A percentile compares a stretch with the other conserved stretches of the same genome.
Evolutionary conservation across 1,140 invertebrate species (phyloP).

Genomic region (Pseudoatta argentina): DNA sequence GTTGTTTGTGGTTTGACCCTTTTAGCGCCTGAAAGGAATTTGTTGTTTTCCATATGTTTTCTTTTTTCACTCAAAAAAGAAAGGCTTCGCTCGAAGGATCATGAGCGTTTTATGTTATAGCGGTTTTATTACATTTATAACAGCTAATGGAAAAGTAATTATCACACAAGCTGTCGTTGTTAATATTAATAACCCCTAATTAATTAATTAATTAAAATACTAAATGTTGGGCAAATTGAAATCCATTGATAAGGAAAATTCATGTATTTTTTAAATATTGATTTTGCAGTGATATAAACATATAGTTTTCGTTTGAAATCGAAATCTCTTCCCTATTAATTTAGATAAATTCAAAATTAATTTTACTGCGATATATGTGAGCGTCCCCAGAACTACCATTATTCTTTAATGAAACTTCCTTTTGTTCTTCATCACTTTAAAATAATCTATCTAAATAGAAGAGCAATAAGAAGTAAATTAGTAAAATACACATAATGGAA

Average conservation of each 20-base stretch:
- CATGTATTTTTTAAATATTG: constrained; percentile 46
- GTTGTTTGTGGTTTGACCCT: constrained; percentile 4
- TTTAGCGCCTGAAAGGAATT: background rate
- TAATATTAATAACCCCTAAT: background rate
- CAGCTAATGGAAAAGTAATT: background rate
- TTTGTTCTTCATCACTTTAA: background rate
- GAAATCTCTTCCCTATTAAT: background rate
- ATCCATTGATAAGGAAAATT: background rate
- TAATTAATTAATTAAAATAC: background rate
- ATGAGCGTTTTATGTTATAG: background rate
- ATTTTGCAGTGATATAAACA: constrained; percentile 14
- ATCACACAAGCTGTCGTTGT: background rate
- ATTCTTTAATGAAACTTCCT: background rate
- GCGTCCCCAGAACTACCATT: background rate
- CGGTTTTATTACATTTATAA: background rate
- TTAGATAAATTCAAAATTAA: constrained; percentile 7
- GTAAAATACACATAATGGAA: background rate
- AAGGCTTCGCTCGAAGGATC: background rate
- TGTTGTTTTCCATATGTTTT: background rate
- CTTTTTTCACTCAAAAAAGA: background rate
- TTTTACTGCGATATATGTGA: background rate
- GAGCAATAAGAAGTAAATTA: background rate
- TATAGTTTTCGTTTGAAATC: background rate
- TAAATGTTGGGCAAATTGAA: background rate
- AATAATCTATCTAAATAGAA: background rate